Percentiles rank a stretch among this genome's conserved stretches.
phyloP scores from a whole-genome alignment of 2,888 invertebrate genomes.

The Apodemia duryi region DNA sequence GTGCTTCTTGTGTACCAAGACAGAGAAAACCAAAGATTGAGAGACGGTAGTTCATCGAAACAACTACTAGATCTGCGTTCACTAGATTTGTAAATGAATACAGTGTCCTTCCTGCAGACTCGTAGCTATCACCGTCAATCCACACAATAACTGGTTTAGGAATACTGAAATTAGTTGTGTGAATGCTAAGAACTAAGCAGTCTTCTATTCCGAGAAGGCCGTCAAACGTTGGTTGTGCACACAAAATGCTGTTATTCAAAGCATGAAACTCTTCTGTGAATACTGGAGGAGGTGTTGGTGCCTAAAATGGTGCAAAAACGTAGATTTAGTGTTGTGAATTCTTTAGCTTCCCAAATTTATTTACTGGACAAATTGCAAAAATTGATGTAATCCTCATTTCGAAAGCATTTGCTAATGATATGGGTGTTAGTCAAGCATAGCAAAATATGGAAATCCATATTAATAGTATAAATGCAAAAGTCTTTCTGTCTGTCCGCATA shows the following conservation, averaged over 20 bases:
- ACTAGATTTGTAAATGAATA: conserved; percentile 67
- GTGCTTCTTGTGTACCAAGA: conserved; percentile 78
- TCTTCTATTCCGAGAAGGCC: conserved; percentile 61
- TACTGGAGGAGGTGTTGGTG: conserved; percentile 37
- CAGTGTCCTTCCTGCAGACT: conserved; percentile 14
- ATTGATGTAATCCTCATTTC: too few relatives aligned
- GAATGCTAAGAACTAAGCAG: conserved; percentile 57
- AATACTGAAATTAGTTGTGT: conserved; percentile 46
- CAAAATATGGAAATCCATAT: too few relatives aligned
- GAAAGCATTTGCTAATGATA: too few relatives aligned
- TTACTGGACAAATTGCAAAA: too few relatives aligned
- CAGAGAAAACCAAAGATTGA: conserved; percentile 87
- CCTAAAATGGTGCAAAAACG: conserved; percentile 36
- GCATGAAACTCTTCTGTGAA: conserved; percentile 46
- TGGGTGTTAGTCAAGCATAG: too few relatives aligned
- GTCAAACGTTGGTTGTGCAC: conserved; percentile 53
- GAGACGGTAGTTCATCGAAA: conserved; percentile 83
- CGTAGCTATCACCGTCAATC: conserved; percentile 59
- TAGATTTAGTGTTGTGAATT: neutral
- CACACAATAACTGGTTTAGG: conserved; percentile 61
- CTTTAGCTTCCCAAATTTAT: too few relatives aligned
- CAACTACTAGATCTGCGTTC: conserved; percentile 81
- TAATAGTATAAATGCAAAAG: too few relatives aligned
- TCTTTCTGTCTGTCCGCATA: too few relatives aligned
- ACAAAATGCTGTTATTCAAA: conserved; percentile 43